Conservation (phyloP, 92 coral and sea anemone species). For the Pocillopora meandrina region DNA sequence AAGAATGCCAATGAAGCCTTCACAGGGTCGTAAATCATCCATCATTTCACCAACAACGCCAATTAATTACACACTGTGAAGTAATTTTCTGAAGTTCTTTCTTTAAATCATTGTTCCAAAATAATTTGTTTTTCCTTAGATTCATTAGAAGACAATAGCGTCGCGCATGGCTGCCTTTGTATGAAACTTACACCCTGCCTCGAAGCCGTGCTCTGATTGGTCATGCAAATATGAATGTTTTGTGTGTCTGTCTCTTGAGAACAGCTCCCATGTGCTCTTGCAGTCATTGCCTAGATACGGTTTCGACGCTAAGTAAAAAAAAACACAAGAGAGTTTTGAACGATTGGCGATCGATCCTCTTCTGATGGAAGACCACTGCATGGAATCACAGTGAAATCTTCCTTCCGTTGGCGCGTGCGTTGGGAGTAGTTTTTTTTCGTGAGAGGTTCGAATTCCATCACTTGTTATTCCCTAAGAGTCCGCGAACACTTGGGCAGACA, state of each 20-base stretch:
- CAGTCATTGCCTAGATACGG: constrained; percentile 44
- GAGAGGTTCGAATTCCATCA: constrained; percentile 26
- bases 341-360: neutral
- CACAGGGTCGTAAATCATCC: neutral
- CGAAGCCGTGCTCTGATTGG: constrained; percentile 41
- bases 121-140: neutral
- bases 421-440: neutral
- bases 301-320: constrained; percentile 29
- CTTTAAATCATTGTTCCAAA: neutral
- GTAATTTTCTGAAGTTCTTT: neutral
- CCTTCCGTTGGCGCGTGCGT: neutral
- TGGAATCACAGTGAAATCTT: constrained; percentile 1
- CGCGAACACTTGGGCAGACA: neutral
- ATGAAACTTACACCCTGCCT: neutral
- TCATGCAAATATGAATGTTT: neutral
- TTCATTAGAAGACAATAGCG: neutral
- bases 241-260: neutral
- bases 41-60: neutral
- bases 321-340: neutral
- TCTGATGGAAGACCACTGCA: neutral
- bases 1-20: neutral
- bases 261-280: constrained; percentile 7
- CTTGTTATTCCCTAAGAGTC: constrained; percentile 4
- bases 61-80: neutral
- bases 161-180: neutral